phyloP scores from a whole-genome alignment of 2,113 vertebrate species.

The Zonotrichia leucophrys region DNA sequence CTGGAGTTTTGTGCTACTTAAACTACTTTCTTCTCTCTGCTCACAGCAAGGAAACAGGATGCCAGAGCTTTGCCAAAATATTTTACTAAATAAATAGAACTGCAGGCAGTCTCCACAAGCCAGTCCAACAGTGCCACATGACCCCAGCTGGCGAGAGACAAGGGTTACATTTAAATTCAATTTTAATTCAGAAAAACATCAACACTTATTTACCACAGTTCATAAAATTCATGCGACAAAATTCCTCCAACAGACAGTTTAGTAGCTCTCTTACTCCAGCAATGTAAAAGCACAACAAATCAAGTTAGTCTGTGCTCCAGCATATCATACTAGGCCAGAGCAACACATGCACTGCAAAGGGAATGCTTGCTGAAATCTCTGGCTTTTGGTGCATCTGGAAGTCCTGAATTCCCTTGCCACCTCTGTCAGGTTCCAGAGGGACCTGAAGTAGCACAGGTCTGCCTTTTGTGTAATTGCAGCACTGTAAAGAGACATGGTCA shows the following conservation, averaged over 20 bases:
- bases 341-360: neutral
- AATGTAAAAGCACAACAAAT: neutral
- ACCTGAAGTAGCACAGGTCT: neutral
- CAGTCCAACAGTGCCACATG: neutral
- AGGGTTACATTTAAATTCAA: constrained; percentile 17
- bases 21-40: constrained; percentile 3
- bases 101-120: constrained; percentile 35
- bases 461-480: neutral
- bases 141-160: constrained; percentile 14
- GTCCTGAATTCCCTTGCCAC: neutral
- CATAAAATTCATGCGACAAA: constrained; percentile 31
- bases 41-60: constrained; percentile 23
- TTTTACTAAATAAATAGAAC: constrained; percentile 45
- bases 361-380: neutral
- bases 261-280: neutral
- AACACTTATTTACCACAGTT: constrained; percentile 46
- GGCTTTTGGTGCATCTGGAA: neutral
- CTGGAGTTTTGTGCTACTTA: neutral
- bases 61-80: constrained; percentile 39
- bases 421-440: neutral
- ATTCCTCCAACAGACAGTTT: neutral
- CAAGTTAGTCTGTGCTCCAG: neutral
- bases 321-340: neutral
- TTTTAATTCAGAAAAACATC: constrained; percentile 53
- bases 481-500: neutral